Base-by-base conservation (phyloP, 2,113 vertebrate species). In the Eulemur rufifrons region DNA sequence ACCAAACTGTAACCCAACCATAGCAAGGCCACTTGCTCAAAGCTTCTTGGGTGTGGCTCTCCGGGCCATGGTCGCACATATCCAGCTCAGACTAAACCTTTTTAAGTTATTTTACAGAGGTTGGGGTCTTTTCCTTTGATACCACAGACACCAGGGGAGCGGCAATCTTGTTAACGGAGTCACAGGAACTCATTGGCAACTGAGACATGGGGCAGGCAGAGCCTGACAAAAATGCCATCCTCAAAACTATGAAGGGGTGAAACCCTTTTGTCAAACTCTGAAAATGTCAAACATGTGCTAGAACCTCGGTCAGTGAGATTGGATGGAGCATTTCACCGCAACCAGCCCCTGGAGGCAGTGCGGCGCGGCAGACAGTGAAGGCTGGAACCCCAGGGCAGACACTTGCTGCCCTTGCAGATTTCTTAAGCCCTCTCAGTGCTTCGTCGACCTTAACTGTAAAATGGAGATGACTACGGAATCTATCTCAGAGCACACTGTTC, bases 361-460 rank as follows among this genome's bases (percentile, higher is more conserved):
- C 6, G 3, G 21, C 6, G 37, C 8, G 0, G 52, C 61, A n/a
- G 59, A 50, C 21, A 8, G 23, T 0, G 4, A 50, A 47, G 17
- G 71, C 18, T 15, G 23, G 29, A 18, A 29, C 29, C n/a, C 68
- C 34, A 8, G 17, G 0, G 10, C 45, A 21, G 27, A 42, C 61
- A 13, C 29, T 59, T 59, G 56, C 23, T 32, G 23, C 21, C 11
- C 0, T 12, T 27, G 17, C 6, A 3, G 5, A 18, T 47, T 39
- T 37, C 69, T n/a, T 32, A 17, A 63, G 13, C 10, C 10, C 14
- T 12, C 52, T 8, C 39, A 3, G 20, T 13, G 56, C 11, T 32
- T 29, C 3, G 0, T 0, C 18, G 10, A 54, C 50, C 42, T 81
- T 42, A 32, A 69, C n/a, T 2, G 0, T 17, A 42, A 68, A n/a